Conservation (phyloP, 2,797 vertebrate genomes). For the Telmatherina bonti region DNA sequence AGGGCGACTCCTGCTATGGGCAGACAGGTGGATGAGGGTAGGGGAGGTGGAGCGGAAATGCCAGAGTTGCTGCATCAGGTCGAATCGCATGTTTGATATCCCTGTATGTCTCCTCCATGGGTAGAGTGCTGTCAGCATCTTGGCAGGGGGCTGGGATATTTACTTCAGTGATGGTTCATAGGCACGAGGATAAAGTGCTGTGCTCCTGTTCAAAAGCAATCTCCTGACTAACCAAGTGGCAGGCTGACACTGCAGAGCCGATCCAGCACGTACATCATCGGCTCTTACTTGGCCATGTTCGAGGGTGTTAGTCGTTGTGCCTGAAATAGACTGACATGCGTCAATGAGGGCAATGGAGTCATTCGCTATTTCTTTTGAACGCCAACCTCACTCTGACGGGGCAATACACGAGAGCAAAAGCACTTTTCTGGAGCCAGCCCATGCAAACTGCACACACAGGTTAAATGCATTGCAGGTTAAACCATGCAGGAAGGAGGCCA, state of each 20-base stretch:
- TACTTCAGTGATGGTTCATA: constrained; percentile 47
- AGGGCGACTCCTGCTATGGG: constrained; percentile 68
- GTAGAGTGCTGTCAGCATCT: constrained; percentile 57
- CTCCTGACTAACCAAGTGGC: constrained; percentile 50
- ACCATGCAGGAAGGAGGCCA: constrained; percentile 23
- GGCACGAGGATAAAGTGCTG: constrained; percentile 51
- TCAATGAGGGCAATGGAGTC: constrained; percentile 73
- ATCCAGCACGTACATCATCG: constrained; percentile 63
- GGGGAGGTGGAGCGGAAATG: constrained; percentile 52
- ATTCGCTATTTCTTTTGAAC: constrained; percentile 75
- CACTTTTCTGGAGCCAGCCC: constrained; percentile 57
- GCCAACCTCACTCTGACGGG: constrained; percentile 52
- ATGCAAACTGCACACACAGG: constrained; percentile 67
- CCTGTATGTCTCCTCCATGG: constrained; percentile 33
- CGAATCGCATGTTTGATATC: constrained; percentile 66
- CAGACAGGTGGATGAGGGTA: constrained; percentile 47
- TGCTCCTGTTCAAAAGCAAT: constrained; percentile 42
- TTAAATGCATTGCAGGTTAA: constrained; percentile 24
- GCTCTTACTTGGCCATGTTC: constrained; percentile 74
- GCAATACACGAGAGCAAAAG: constrained; percentile 47
- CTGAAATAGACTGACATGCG: constrained; percentile 79
- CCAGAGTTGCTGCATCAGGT: constrained; percentile 60
- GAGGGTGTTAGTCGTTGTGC: constrained; percentile 63
- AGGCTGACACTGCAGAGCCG: constrained; percentile 49
- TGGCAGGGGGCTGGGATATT: constrained; percentile 50